Percentiles rank a stretch among this genome's conserved stretches.
Evolutionary conservation across 2,797 vertebrate genomes (phyloP).

Genomic region (Podargus strigoides): DNA sequence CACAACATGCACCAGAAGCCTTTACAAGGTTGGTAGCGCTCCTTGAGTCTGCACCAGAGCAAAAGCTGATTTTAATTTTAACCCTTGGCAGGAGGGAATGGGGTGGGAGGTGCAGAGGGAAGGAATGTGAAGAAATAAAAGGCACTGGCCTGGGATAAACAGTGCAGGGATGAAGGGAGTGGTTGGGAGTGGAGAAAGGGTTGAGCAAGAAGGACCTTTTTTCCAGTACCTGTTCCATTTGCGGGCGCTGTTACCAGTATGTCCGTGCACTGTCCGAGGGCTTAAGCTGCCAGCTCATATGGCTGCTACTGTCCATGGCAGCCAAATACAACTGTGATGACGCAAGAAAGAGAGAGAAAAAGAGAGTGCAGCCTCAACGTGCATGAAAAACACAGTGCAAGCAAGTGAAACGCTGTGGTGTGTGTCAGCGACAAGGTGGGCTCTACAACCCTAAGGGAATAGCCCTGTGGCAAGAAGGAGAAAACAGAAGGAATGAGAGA

Average conservation of each 20-base stretch:
- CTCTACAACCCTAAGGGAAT: slow-evolving; percentile 59
- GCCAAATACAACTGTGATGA: slow-evolving; percentile 95
- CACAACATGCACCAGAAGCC: neutral
- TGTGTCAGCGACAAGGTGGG: slow-evolving; percentile 64
- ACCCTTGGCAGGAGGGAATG: slow-evolving; percentile 43
- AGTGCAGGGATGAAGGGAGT: slow-evolving; percentile 70
- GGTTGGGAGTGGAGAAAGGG: slow-evolving; percentile 55
- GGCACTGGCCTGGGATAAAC: slow-evolving; percentile 59
- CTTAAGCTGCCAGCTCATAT: slow-evolving; percentile 95
- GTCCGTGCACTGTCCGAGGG: slow-evolving; percentile 92
- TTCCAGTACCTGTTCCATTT: slow-evolving; percentile 91
- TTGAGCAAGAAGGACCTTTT: slow-evolving; percentile 70
- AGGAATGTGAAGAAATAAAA: slow-evolving; percentile 65
- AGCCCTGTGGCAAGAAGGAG: slow-evolving; percentile 61
- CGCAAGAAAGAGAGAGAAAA: slow-evolving; percentile 85
- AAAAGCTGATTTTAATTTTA: neutral
- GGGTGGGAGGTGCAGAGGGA: slow-evolving; percentile 64
- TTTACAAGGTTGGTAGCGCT: neutral
- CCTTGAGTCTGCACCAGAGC: slow-evolving; percentile 27
- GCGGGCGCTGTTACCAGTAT: slow-evolving; percentile 90
- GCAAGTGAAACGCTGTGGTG: slow-evolving; percentile 67
- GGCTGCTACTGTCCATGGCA: slow-evolving; percentile 92
- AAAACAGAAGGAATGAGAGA: slow-evolving; percentile 65
- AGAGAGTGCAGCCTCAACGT: slow-evolving; percentile 82
- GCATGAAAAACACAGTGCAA: slow-evolving; percentile 77